Conservation (phyloP, 2,113 vertebrate genomes). For the Percina caprodes region DNA sequence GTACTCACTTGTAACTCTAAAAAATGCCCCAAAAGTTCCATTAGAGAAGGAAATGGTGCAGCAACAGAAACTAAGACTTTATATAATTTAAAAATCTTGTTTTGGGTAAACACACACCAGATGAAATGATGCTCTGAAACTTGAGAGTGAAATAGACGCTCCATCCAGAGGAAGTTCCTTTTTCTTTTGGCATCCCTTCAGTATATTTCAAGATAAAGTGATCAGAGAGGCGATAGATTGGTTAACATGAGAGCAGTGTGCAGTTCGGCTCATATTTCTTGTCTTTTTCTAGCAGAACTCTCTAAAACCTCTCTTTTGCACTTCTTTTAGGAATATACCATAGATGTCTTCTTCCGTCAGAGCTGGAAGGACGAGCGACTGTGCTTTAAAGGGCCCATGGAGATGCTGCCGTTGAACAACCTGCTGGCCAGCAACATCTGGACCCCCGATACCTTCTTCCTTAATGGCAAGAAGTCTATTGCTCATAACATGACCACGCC, state of each 20-base stretch:
- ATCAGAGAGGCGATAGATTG: constrained; percentile 25
- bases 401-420: constrained; percentile 81
- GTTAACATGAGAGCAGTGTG: constrained; percentile 15
- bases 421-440: constrained; percentile 84
- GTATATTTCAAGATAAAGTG: constrained; percentile 6
- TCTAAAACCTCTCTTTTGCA: background rate
- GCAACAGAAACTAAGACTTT: background rate
- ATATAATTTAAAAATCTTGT: background rate
- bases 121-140: background rate
- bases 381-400: constrained; percentile 83
- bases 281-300: background rate
- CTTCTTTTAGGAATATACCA: constrained; percentile 78
- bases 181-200: constrained; percentile 16
- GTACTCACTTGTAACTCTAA: too few relatives aligned
- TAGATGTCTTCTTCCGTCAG: constrained; percentile 84
- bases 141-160: background rate
- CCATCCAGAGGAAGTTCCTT: constrained; percentile 5
- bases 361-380: constrained; percentile 84
- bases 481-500: constrained; percentile 85
- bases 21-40: background rate
- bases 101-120: constrained; percentile 6
- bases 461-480: constrained; percentile 82
- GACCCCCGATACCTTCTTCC: constrained; percentile 84
- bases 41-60: background rate
- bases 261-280: background rate